Percentiles rank a stretch among this genome's conserved stretches.
These are phyloP conservation scores for Sthenelais limicola DNA, from an alignment of 2,888 invertebrate species.

Conservation along the genomic window DNA sequence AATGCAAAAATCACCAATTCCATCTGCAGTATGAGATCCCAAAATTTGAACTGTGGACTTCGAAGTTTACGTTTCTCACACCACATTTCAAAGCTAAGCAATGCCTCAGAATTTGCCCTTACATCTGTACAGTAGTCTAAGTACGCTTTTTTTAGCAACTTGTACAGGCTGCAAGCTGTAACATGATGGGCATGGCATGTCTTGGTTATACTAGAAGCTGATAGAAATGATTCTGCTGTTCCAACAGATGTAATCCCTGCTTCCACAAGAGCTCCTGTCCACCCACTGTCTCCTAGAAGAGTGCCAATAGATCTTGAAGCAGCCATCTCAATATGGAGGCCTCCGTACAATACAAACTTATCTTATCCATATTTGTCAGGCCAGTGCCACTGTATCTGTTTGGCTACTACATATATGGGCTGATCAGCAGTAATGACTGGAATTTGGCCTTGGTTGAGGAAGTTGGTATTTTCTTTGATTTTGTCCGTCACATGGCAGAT, in stretches of 20 bases:
- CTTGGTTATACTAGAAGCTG: constrained; percentile 49
- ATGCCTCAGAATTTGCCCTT: neutral
- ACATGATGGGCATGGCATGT: constrained; percentile 52
- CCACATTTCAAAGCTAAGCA: constrained; percentile 42
- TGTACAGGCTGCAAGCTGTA: constrained; percentile 50
- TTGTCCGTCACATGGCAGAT: constrained; percentile 47
- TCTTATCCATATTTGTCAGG: constrained; percentile 57
- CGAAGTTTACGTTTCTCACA: neutral
- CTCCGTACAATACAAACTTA: constrained; percentile 58
- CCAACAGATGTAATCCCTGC: constrained; percentile 54
- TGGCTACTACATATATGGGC: constrained; percentile 59
- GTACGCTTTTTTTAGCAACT: constrained; percentile 48
- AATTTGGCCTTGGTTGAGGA: constrained; percentile 56
- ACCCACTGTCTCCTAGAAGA: constrained; percentile 55
- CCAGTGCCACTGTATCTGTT: constrained; percentile 60
- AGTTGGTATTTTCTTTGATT: constrained; percentile 35
- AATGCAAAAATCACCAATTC: constrained; percentile 40
- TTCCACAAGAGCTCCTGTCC: constrained; percentile 50
- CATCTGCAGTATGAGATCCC: constrained; percentile 42
- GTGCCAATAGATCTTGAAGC: constrained; percentile 54
- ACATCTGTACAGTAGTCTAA: constrained; percentile 2
- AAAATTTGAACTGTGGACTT: constrained; percentile 48
- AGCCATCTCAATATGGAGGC: constrained; percentile 62
- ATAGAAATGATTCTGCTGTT: constrained; percentile 54
- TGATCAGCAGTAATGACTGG: constrained; percentile 58